These are phyloP conservation scores for Ericerus pela DNA, from an alignment of 1,140 invertebrate genomes.

Conservation along the genomic window DNA sequence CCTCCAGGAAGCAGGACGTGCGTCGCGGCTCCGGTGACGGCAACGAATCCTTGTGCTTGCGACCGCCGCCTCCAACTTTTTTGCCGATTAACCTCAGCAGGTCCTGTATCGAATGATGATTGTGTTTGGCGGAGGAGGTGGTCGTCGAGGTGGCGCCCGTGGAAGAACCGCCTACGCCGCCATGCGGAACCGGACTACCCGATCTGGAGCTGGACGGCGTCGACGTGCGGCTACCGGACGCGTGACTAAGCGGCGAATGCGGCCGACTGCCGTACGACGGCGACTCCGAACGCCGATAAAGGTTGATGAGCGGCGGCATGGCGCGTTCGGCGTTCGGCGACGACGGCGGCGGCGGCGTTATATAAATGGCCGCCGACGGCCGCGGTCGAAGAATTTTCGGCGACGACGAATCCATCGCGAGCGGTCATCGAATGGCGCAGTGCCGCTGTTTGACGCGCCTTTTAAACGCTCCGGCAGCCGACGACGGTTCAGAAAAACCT, in stretches of 20 bases:
- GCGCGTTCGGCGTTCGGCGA: not conserved
- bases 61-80: not conserved
- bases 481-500: too few relatives aligned
- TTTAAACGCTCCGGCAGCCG: too few relatives aligned
- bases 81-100: constrained; percentile 17
- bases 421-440: too few relatives aligned
- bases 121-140: constrained; percentile 8
- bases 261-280: constrained; percentile 1
- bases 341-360: not conserved
- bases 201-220: constrained; percentile 15
- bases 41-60: constrained; percentile 7
- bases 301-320: not conserved
- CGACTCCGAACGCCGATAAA: not conserved
- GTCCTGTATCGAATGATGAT: constrained; percentile 18
- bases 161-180: not conserved
- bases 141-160: not conserved
- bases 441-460: too few relatives aligned
- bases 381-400: not conserved
- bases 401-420: too few relatives aligned
- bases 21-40: not conserved
- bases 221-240: constrained; percentile 9
- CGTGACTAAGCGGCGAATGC: constrained; percentile 14
- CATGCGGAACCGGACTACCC: constrained; percentile 6
- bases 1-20: constrained; percentile 21
- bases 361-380: constrained; percentile 1